Evolutionary conservation across 1,140 invertebrate species (phyloP).

Genomic region (Zaprionus capensis): DNA sequence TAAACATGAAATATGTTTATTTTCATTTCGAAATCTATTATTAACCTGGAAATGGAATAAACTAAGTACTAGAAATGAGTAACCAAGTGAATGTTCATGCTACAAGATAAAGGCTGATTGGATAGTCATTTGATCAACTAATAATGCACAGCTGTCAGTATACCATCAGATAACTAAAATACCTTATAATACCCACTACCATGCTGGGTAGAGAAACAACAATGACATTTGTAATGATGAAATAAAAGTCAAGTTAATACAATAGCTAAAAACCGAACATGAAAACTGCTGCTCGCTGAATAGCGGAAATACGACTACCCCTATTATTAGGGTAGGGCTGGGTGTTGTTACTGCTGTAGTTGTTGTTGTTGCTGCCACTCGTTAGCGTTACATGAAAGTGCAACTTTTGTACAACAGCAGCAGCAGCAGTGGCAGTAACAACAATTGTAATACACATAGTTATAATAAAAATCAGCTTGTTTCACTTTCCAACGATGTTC

Average conservation of each 20-base stretch:
- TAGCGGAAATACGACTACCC: conserved; percentile 73
- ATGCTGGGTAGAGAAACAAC: conserved; percentile 1
- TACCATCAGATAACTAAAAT: neutral
- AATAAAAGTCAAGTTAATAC: conserved; percentile 79
- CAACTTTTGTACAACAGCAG: conserved; percentile 64
- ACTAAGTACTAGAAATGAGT: too few relatives aligned
- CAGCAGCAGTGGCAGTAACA: conserved; percentile 35
- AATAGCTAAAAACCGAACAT: conserved; percentile 67
- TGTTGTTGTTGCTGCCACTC: conserved; percentile 48
- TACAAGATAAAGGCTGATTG: neutral
- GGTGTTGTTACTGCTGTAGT: conserved; percentile 23
- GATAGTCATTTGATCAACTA: neutral
- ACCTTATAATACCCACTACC: conserved; percentile 21
- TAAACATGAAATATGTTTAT: too few relatives aligned
- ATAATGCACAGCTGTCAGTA: neutral
- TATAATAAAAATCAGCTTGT: conserved; percentile 73
- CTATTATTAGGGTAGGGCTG: conserved; percentile 62
- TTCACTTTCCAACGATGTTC: conserved; percentile 50
- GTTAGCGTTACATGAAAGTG: conserved; percentile 75
- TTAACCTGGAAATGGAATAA: too few relatives aligned
- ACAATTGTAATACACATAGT: conserved; percentile 67
- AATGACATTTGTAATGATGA: conserved; percentile 69
- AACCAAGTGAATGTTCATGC: too few relatives aligned
- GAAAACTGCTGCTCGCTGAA: conserved; percentile 45
- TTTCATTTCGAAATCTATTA: too few relatives aligned